Percentiles rank a stretch among this genome's conserved stretches.
Conservation (phyloP, 2,888 invertebrate species). For the Nemotelus nigrinus region DNA sequence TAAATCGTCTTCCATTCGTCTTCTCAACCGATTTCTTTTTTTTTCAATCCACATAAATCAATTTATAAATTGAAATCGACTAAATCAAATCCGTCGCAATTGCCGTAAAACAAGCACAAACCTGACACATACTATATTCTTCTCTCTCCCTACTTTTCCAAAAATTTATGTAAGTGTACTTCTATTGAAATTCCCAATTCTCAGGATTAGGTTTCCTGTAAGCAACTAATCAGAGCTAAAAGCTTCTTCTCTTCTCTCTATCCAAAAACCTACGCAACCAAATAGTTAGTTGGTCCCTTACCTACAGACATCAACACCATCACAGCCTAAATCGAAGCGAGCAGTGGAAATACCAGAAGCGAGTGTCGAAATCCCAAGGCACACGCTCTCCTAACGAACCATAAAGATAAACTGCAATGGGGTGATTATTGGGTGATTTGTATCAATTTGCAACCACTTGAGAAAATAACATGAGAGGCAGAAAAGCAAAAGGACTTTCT, state of each 20-base stretch:
- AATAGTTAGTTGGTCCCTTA: background rate
- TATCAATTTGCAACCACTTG: slow-evolving; percentile 59
- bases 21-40: too few relatives aligned
- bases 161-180: too few relatives aligned
- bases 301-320: background rate
- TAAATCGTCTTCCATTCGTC: too few relatives aligned
- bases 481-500: background rate
- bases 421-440: slow-evolving; percentile 63
- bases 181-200: too few relatives aligned
- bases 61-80: too few relatives aligned
- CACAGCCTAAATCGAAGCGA: background rate
- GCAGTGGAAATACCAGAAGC: too few relatives aligned
- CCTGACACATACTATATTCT: too few relatives aligned
- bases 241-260: background rate
- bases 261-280: background rate
- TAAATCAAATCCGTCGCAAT: too few relatives aligned
- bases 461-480: slow-evolving; percentile 46
- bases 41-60: too few relatives aligned
- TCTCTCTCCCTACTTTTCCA: too few relatives aligned
- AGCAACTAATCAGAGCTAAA: slow-evolving; percentile 25
- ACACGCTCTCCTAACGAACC: slow-evolving; percentile 38
- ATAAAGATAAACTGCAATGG: slow-evolving; percentile 60
- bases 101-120: too few relatives aligned
- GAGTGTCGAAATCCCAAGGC: slow-evolving; percentile 25
- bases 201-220: background rate